Evolutionary conservation across 2,888 invertebrate genomes (phyloP), one percentile per base, ranked within the genome.

Genomic region (Hypsopygia costalis): DNA sequence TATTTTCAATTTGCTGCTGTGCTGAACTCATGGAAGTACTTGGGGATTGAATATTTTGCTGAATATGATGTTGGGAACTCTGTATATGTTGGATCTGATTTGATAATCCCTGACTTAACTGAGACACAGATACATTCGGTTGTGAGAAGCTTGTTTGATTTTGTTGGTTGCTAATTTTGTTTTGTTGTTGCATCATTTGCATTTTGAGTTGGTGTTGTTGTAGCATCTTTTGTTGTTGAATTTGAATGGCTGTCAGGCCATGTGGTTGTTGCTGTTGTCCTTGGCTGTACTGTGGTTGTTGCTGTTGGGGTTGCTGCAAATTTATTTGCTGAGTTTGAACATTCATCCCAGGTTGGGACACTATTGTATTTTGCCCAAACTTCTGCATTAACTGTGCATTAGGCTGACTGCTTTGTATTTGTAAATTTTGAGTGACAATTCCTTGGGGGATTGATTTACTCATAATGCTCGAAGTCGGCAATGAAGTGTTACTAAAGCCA

Each of bases 1-100:
- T 92, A 33, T 91, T 85, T 53, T 92, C 92, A 64, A 92, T 92
- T 51, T 92, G 90, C 51, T 92, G 92, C 51, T 87, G 87, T 10
- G 92, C 92, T 31, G 91, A 91, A 37, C 85, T 91, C 67, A 92
- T 90, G 27, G 91, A 73, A 10, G 80, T 81, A 33, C 57, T 67
- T 1, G 79, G 62, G 1, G 75, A 69, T 49, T 83, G 86, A 12
- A 82, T 74, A 40, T 65, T 80, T 47, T 85, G 82, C 46, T 88
- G 89, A 45, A 88, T 63, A 46, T 81, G 82, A 46, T 86, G 86
- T 43, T 89, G 87, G 39, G 61, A 77, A 40, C 58, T 61, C 41
- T 74, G 86, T 35, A 86, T 79, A 40, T 87, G 85, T 41, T 87
- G 87, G 28, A 88, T 64, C 49, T 86, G 87, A 6, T 70, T 67